Conservation (phyloP, 2,888 invertebrate species). For the Tipula confusa region DNA sequence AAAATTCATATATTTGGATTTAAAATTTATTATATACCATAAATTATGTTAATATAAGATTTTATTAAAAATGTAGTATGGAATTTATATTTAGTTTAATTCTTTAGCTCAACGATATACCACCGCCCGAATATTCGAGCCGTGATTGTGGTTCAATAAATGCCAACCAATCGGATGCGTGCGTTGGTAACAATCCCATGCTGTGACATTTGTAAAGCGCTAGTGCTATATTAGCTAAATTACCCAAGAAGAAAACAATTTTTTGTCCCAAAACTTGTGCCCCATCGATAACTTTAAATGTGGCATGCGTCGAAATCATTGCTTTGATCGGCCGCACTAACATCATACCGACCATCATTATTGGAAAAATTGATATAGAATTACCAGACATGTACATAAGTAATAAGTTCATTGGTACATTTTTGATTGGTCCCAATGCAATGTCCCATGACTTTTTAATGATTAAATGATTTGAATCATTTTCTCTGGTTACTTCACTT, state of each 20-base stretch:
- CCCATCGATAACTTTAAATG: constrained; percentile 93
- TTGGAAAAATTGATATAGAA: constrained; percentile 98
- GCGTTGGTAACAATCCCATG: constrained; percentile 94
- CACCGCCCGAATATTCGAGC: constrained; percentile 82
- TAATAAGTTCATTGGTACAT: constrained; percentile 95
- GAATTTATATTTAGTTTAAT: constrained; percentile 30
- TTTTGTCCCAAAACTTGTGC: constrained; percentile 87
- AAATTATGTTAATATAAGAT: constrained; percentile 8
- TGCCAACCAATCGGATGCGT: constrained; percentile 97
- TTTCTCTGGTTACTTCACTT: constrained; percentile 75
- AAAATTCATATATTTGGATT: background rate
- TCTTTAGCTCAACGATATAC: constrained; percentile 57
- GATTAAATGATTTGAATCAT: constrained; percentile 76
- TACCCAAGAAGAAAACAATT: constrained; percentile 88
- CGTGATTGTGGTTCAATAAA: constrained; percentile 88
- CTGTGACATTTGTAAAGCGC: constrained; percentile 97
- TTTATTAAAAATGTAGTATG: constrained; percentile 27
- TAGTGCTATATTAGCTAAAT: constrained; percentile 82
- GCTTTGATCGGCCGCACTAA: constrained; percentile 95
- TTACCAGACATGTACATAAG: constrained; percentile 99
- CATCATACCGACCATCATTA: constrained; percentile 99
- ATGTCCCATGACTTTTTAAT: constrained; percentile 97
- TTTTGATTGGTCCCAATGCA: constrained; percentile 86
- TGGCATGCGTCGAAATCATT: constrained; percentile 79
- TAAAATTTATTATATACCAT: constrained; percentile 21